Evolutionary conservation across 1,140 invertebrate genomes (phyloP).

Genomic region (Phymastichus coffea): DNA sequence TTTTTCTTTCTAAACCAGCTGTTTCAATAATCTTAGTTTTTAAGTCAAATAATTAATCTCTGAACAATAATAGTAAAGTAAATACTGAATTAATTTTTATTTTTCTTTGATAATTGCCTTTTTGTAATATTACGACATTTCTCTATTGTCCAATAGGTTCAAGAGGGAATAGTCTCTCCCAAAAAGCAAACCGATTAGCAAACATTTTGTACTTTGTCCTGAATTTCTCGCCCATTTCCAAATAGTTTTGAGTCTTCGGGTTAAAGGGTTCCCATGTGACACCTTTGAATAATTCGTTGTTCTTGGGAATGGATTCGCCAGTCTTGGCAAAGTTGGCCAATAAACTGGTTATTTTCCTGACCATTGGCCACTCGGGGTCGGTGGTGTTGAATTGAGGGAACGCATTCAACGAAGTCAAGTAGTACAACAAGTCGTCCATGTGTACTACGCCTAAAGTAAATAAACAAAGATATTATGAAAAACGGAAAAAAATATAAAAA

Average conservation of each 20-base stretch:
- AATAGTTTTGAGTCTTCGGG: slow-evolving; percentile 54
- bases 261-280: slow-evolving; percentile 58
- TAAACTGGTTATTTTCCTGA: slow-evolving; percentile 39
- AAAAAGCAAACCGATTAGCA: slow-evolving; percentile 56
- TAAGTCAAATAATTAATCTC: too few relatives aligned
- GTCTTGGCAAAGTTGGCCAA: slow-evolving; percentile 45
- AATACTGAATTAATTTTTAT: too few relatives aligned
- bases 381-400: slow-evolving; percentile 42
- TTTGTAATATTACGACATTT: too few relatives aligned
- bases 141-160: too few relatives aligned
- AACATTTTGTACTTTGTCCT: slow-evolving; percentile 51
- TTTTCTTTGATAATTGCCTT: neutral
- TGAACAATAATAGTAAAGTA: too few relatives aligned
- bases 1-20: too few relatives aligned
- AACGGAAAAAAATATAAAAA: neutral
- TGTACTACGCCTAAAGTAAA: slow-evolving; percentile 58
- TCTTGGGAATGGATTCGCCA: slow-evolving; percentile 40
- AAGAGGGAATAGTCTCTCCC: slow-evolving; percentile 60
- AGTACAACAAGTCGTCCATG: slow-evolving; percentile 63
- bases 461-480: neutral
- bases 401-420: slow-evolving; percentile 53
- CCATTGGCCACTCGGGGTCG: slow-evolving; percentile 38
- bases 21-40: too few relatives aligned
- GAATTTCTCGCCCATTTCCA: slow-evolving; percentile 55
- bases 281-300: slow-evolving; percentile 40